phyloP scores from a whole-genome alignment of 1,140 invertebrate genomes.

The Leguminivora glycinivorella region DNA sequence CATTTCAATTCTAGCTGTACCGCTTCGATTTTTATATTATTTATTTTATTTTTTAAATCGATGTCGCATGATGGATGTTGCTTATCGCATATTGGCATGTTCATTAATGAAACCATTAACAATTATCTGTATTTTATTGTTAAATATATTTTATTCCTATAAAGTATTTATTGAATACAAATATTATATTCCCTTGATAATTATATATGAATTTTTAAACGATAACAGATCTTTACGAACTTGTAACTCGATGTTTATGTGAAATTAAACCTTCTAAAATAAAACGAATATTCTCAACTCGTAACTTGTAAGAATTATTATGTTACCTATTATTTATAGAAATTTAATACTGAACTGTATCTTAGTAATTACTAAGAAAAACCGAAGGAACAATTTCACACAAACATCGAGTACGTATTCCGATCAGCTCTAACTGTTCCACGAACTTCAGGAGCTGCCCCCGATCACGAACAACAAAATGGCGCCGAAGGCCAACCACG shows the following conservation, averaged over 20 bases:
- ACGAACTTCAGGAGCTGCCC: conserved; percentile 54
- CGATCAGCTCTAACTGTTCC: not conserved
- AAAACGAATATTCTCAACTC: too few relatives aligned
- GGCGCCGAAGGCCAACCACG: not conserved
- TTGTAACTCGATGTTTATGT: not conserved
- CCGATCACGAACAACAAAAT: conserved; percentile 38
- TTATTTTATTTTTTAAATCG: conserved; percentile 49
- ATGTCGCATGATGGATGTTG: conserved; percentile 75
- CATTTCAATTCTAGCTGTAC: conserved; percentile 65
- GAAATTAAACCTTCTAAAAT: not conserved
- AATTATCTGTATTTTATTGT: conserved; percentile 36
- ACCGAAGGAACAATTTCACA: not conserved
- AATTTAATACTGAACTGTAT: too few relatives aligned
- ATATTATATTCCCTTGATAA: conserved; percentile 21
- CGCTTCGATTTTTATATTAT: conserved; percentile 45
- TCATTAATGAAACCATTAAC: conserved; percentile 36
- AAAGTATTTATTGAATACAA: conserved; percentile 24
- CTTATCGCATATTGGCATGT: conserved; percentile 71
- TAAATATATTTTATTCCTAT: conserved; percentile 29
- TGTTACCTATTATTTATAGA: too few relatives aligned
- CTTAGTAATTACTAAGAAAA: too few relatives aligned
- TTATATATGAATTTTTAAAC: not conserved
- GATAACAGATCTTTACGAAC: not conserved
- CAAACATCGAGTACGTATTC: not conserved
- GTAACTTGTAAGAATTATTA: too few relatives aligned